Conservation (phyloP, 2,888 invertebrate species). For the Trissoscelio sp. region DNA sequence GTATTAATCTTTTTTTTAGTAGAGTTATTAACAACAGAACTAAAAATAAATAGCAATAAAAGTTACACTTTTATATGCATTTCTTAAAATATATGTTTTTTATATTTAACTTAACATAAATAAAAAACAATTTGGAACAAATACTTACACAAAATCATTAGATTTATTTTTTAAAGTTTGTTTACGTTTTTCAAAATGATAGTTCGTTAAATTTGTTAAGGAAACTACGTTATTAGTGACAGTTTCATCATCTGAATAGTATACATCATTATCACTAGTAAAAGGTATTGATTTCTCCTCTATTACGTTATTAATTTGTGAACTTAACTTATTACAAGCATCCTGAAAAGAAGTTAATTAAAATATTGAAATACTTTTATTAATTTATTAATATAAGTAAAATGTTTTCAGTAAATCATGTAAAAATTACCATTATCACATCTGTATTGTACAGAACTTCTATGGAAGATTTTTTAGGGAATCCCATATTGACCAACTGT, state of each 20-base stretch:
- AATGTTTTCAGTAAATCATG: too few relatives aligned
- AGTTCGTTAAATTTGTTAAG: constrained; percentile 72
- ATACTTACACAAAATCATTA: constrained; percentile 12
- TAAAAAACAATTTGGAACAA: background rate
- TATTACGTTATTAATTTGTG: background rate
- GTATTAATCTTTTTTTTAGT: background rate
- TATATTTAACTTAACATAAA: background rate
- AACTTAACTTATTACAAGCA: constrained; percentile 59
- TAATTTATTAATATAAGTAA: too few relatives aligned
- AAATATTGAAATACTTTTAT: constrained; percentile 11
- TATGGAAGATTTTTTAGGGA: constrained; percentile 66
- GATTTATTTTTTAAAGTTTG: background rate
- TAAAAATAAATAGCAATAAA: constrained; percentile 6
- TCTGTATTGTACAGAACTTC: constrained; percentile 58
- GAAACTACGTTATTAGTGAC: constrained; percentile 61
- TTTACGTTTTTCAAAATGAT: constrained; percentile 38
- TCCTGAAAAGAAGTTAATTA: constrained; percentile 50
- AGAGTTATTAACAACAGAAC: background rate
- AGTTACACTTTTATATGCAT: too few relatives aligned
- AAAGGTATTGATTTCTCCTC: constrained; percentile 29
- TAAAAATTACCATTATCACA: constrained; percentile 58
- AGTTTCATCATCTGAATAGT: constrained; percentile 72
- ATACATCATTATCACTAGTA: constrained; percentile 62
- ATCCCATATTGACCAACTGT: constrained; percentile 70
- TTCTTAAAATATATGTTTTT: too few relatives aligned